These are phyloP conservation scores for Oreochromis niloticus DNA, from an alignment of 2,113 vertebrate genomes.

Conservation along the genomic window DNA sequence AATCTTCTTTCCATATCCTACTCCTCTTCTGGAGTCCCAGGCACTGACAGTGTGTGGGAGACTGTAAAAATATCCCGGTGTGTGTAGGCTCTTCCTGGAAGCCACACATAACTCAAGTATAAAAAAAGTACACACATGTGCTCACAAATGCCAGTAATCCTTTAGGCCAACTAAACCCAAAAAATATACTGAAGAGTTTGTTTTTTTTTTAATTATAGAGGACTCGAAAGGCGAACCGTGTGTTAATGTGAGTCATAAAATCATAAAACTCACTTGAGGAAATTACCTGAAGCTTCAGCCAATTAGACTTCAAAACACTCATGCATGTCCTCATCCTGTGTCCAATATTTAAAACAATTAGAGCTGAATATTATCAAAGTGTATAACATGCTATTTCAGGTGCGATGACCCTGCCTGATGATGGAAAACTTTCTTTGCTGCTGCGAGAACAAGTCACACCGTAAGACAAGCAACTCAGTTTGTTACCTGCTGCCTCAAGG, in stretches of 20 bases:
- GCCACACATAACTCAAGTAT: conserved; percentile 14
- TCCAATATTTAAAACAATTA: not conserved
- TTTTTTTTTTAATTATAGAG: not conserved
- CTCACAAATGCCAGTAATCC: not conserved
- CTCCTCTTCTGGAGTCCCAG: conserved; percentile 30
- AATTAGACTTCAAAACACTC: not conserved
- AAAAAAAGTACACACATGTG: not conserved
- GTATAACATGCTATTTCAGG: not conserved
- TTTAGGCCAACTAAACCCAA: not conserved
- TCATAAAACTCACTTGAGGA: not conserved
- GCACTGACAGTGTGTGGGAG: conserved; percentile 53
- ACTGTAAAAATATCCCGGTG: conserved; percentile 38
- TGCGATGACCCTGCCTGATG: not conserved
- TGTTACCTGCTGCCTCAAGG: conserved; percentile 8
- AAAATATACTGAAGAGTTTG: not conserved
- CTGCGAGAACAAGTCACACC: not conserved
- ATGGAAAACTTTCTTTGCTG: not conserved
- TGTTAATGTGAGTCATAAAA: not conserved
- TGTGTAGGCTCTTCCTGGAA: conserved; percentile 43
- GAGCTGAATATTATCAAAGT: not conserved
- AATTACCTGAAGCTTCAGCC: not conserved
- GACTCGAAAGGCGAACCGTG: not conserved
- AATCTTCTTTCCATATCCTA: conserved; percentile 23
- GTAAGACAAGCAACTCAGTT: not conserved
- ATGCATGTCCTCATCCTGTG: not conserved